Base-by-base conservation (phyloP, 1,140 invertebrate genomes). In the Thrips palmi region DNA sequence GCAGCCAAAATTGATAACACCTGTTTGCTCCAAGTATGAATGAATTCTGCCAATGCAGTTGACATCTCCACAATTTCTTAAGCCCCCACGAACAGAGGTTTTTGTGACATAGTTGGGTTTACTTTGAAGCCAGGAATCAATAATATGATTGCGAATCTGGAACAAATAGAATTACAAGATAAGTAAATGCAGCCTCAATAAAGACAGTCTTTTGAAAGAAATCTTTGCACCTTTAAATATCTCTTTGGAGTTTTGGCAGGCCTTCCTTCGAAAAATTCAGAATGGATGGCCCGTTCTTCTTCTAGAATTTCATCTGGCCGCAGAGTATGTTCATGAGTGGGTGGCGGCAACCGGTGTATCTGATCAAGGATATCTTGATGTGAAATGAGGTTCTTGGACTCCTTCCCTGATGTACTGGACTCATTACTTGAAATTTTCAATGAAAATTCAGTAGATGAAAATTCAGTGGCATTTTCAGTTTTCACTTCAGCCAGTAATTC, bases 1-100 rank as follows among this genome's bases (percentile, higher is more conserved):
- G 57, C 70, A 73, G 18, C 63, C 64, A 61, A 70, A 72, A 54
- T 75, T 75, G 36, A 75, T 74, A 19, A 63, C 70, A 15, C 70
- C 71, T 45, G 63, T 64, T 50, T 68, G 63, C 52, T 75, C 71
- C 10, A 75, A 52, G 46, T 69, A 70, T 25, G 60, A 52, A 55
- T 74, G 70, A 23, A 75, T 64, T 39, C 65, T 52, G 2, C 70
- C 65, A 39, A 73, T 70, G 45, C 63, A 64, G 51, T 71, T 72
- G 3, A 71, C 69, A 57, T 73, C 70, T 2, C 70, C 70, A 52
- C 67, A 70, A 46, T 71, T 65, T 52, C 65, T 70, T 40, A 73
- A 53, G 18, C 68, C 69, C 39, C 60, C 50, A 43, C 69, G 49
- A 10, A 66, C 64, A 3, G 59, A 55, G 7, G 69, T 71, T 56